Base-by-base conservation (phyloP, 37 sponge, comb jelly and placozoan genomes). In the Cliona cf. orientalis region DNA sequence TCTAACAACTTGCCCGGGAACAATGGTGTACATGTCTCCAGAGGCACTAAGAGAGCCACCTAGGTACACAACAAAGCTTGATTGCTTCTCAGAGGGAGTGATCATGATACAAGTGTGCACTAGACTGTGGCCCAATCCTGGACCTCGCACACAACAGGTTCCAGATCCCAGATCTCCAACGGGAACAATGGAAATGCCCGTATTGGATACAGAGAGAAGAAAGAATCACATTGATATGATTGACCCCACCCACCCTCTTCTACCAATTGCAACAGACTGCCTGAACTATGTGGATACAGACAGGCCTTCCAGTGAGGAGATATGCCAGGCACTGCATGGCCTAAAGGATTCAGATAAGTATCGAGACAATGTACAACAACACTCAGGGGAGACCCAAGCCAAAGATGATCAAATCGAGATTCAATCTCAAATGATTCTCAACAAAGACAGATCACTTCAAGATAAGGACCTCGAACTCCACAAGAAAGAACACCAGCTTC, bases 181-280 rank as follows among this genome's bases (percentile, higher is more conserved):
- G 23, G 78, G 78, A 5, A 59, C 22, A 22, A 37, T 75, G 2
- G n/a, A 61, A 0, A 45, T 74, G 42, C 84, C 76, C 28, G 69
- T 84, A 25, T 32, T 12, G 3, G 84, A 84, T 41, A 32, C 19
- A 19, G 76, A 74, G 12, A 35, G 84, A 0, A 49, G 84, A n/a
- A 38, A 61, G 46, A 40, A 36, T 34, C 76, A 84, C 59, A 59
- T 75, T 3, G 53, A 40, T 38, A 44, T 75, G 5, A 66, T 84
- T 37, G 26, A 64, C 26, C 26, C 35, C 7, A 9, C 66, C 39
- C 66, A 84, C 59, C 41, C 76, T 53, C 58, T 84, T 29, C 46
- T 35, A 17, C 56, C 53, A 22, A 44, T 75, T 0, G 68, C 68
- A 17, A 26, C 35, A 0, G 32, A 1, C 22, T 84, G 84, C 36